A percentile compares a stretch with the other conserved stretches of the same genome.
Evolutionary conservation across 2,888 invertebrate species (phyloP).

Genomic region (Dasypolia templi): DNA sequence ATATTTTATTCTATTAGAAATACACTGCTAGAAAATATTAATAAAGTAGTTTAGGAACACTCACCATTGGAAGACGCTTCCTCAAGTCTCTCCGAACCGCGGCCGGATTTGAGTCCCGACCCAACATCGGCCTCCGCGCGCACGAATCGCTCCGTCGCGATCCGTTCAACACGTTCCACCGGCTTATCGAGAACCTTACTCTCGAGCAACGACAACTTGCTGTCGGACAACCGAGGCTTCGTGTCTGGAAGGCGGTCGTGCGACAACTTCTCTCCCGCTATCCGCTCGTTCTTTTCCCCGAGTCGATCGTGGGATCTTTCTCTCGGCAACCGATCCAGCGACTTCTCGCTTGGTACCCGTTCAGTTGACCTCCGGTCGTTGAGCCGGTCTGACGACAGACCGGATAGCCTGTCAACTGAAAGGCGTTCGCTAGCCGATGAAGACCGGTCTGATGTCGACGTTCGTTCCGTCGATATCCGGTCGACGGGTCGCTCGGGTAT

Average conservation of each 20-base stretch:
- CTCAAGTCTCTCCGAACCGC: slow-evolving; percentile 81
- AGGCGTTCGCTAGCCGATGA: slow-evolving; percentile 71
- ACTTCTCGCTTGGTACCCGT: slow-evolving; percentile 68
- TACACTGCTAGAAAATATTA: background rate
- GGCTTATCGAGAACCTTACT: slow-evolving; percentile 72
- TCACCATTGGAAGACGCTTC: slow-evolving; percentile 82
- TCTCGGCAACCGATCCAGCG: slow-evolving; percentile 72
- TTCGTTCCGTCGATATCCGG: slow-evolving; percentile 67
- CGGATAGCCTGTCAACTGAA: slow-evolving; percentile 69
- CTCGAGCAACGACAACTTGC: slow-evolving; percentile 72
- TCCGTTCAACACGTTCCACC: slow-evolving; percentile 67
- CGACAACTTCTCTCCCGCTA: slow-evolving; percentile 57
- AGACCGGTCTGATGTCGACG: slow-evolving; percentile 71
- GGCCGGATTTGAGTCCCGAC: slow-evolving; percentile 79
- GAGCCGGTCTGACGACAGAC: slow-evolving; percentile 63
- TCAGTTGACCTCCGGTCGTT: slow-evolving; percentile 67
- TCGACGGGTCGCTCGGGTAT: slow-evolving; percentile 65
- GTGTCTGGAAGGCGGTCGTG: slow-evolving; percentile 64
- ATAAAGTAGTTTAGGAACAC: background rate
- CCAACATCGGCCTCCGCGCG: slow-evolving; percentile 87
- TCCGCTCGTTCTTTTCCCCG: slow-evolving; percentile 61
- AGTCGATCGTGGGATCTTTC: slow-evolving; percentile 75
- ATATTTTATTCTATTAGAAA: background rate
- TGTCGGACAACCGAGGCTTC: slow-evolving; percentile 74
- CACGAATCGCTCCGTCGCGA: slow-evolving; percentile 76